Evolutionary conservation across 1,140 invertebrate species (phyloP).

Genomic region (Schlechtendalia chinensis): DNA sequence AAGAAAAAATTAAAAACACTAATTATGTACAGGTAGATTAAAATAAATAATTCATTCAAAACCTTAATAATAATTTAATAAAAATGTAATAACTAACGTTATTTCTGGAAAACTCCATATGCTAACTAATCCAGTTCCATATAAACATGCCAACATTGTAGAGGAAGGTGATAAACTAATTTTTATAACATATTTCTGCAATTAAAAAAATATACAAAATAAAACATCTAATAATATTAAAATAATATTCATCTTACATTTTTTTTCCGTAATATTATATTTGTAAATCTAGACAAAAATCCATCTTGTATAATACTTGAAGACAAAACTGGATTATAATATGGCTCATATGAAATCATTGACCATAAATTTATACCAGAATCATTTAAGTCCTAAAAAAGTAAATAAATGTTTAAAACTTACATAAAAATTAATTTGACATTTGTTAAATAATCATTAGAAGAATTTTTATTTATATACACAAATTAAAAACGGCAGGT

Average conservation of each 20-base stretch:
- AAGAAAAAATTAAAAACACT: neutral
- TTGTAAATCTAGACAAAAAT: constrained; percentile 17
- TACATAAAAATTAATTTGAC: too few species aligned
- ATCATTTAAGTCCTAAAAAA: constrained; percentile 38
- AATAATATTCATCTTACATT: constrained; percentile 23
- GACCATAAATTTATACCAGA: constrained; percentile 44
- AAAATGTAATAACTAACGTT: constrained; percentile 7
- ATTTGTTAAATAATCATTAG: too few species aligned
- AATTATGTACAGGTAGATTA: neutral
- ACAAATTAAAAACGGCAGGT: too few species aligned
- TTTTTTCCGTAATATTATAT: constrained; percentile 27
- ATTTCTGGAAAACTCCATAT: constrained; percentile 38
- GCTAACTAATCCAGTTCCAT: constrained; percentile 1
- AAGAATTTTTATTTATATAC: too few species aligned
- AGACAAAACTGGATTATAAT: constrained; percentile 38
- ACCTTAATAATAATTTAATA: too few species aligned
- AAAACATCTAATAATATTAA: constrained; percentile 5
- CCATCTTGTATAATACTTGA: constrained; percentile 17
- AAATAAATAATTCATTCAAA: too few species aligned
- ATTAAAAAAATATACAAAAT: neutral
- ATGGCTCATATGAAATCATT: constrained; percentile 41
- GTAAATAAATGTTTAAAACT: neutral
- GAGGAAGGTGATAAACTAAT: constrained; percentile 39
- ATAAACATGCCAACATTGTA: constrained; percentile 25
- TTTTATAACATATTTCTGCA: constrained; percentile 29